Percentiles rank a stretch among this genome's conserved stretches.
Evolutionary conservation across 2,113 vertebrate genomes (phyloP).

Genomic region (Myxocyprinus asiaticus): DNA sequence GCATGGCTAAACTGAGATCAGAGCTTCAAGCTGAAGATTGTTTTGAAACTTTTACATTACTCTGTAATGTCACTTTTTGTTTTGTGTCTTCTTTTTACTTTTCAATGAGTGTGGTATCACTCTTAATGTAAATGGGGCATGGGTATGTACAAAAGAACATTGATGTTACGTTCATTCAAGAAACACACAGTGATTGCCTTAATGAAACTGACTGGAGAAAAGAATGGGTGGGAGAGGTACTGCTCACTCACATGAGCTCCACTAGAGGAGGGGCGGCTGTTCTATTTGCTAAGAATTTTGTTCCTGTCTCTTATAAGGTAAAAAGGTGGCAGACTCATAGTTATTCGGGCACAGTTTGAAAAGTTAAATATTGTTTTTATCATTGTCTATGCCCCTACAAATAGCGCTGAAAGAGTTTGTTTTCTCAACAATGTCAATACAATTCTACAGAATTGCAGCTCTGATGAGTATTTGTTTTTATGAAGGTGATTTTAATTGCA

Average conservation of each 20-base stretch:
- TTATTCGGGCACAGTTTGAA: constrained; percentile 2
- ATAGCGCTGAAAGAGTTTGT: not conserved
- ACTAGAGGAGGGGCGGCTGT: not conserved
- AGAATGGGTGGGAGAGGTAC: not conserved
- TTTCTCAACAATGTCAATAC: not conserved
- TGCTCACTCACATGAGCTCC: not conserved
- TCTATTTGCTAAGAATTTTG: not conserved
- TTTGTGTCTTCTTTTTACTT: not conserved
- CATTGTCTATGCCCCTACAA: not conserved
- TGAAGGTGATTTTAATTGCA: not conserved
- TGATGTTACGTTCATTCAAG: not conserved
- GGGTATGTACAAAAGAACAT: not conserved
- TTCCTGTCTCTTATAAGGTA: not conserved
- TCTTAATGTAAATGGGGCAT: not conserved
- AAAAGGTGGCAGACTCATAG: not conserved
- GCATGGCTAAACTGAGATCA: not conserved
- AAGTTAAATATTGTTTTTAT: not conserved
- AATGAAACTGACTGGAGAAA: not conserved
- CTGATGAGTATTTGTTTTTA: not conserved
- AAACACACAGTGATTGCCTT: not conserved
- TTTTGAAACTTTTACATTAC: not conserved
- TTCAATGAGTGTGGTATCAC: not conserved
- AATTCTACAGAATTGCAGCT: not conserved
- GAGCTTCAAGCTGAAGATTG: not conserved
- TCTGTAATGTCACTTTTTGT: not conserved